These are phyloP conservation scores for Phylloscopus trochilus DNA, from an alignment of 2,113 vertebrate species.

Conservation along the genomic window DNA sequence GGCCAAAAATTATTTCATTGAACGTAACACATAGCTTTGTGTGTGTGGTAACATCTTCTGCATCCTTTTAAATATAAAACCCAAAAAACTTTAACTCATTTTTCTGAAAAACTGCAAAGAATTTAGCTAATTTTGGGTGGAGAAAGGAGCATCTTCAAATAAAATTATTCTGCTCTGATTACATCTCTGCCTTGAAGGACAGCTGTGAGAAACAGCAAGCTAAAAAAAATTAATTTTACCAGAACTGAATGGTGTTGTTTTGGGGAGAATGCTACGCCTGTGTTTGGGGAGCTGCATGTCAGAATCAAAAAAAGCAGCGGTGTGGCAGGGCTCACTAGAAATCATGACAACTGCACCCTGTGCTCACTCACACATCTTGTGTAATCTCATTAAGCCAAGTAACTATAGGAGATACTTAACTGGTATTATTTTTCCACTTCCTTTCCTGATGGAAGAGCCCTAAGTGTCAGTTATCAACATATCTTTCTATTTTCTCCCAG, in stretches of 20 bases:
- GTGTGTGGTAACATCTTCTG: background rate
- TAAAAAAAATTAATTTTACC: background rate
- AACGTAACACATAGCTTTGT: background rate
- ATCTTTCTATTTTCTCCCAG: background rate
- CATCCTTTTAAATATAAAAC: background rate
- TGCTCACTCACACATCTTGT: background rate
- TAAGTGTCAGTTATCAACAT: background rate
- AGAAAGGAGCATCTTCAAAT: background rate
- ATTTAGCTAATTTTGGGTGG: background rate
- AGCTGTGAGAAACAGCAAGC: background rate
- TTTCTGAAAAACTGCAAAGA: background rate
- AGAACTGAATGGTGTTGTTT: background rate
- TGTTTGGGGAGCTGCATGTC: background rate
- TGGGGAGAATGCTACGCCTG: background rate
- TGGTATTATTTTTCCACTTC: background rate
- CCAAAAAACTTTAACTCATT: background rate
- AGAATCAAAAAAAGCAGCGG: background rate
- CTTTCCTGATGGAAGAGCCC: background rate
- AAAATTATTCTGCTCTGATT: slow-evolving; percentile 7
- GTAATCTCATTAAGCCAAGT: background rate
- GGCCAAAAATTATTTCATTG: background rate
- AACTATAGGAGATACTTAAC: background rate
- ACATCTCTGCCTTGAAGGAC: background rate
- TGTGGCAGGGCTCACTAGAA: background rate
- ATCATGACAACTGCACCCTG: background rate